Percentiles rank a stretch among this genome's conserved stretches.
phyloP scores from a whole-genome alignment of 2,888 invertebrate species.

The Melangyna quadrimaculata region DNA sequence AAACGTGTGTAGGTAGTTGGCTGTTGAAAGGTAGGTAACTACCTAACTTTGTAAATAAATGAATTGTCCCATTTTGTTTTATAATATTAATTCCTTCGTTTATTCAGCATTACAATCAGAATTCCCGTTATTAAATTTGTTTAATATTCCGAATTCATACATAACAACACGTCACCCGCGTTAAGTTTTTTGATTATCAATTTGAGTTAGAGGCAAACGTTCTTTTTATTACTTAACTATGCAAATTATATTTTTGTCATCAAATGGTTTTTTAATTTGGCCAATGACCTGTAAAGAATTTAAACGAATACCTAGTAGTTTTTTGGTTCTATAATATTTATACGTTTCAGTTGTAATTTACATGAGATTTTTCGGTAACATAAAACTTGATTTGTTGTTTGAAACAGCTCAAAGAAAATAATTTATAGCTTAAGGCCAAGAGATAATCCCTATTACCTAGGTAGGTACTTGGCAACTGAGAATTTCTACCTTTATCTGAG shows the following conservation, averaged over 20 bases:
- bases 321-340: neutral
- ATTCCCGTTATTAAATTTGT: conserved; percentile 47
- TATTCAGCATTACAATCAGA: conserved; percentile 28
- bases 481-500: neutral
- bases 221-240: conserved; percentile 18
- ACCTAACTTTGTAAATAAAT: too few relatives aligned
- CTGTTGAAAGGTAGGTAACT: too few relatives aligned
- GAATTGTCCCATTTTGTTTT: neutral
- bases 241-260: conserved; percentile 37
- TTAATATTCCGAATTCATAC: conserved; percentile 56
- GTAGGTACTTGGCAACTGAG: neutral
- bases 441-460: neutral
- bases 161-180: conserved; percentile 55
- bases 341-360: neutral
- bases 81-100: neutral
- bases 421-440: neutral
- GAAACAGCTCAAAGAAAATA: neutral
- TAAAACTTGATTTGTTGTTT: neutral
- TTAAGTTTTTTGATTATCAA: conserved; percentile 27
- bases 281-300: conserved; percentile 34
- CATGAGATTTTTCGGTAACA: neutral
- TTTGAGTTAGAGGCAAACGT: conserved; percentile 1
- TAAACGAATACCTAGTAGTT: conserved; percentile 4
- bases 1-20: too few relatives aligned
- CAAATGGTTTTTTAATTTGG: conserved; percentile 38